phyloP scores from a whole-genome alignment of 2,797 vertebrate species.

The Eidolon dupreanum region DNA sequence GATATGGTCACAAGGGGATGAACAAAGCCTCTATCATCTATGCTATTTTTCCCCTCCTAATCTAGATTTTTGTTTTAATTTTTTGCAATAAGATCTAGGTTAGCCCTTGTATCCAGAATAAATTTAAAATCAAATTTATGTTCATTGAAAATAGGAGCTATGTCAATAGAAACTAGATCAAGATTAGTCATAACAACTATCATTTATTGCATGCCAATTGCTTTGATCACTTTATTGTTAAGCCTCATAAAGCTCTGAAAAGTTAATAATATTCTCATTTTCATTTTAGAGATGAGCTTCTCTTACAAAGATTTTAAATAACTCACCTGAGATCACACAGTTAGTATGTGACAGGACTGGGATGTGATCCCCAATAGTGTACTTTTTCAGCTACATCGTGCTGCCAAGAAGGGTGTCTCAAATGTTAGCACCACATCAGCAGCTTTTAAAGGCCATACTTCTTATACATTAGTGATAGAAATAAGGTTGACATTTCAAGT shows the following conservation, averaged over 20 bases:
- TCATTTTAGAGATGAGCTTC: conserved; percentile 26
- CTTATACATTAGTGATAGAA: background rate
- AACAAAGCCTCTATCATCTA: no score
- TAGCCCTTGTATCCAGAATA: background rate
- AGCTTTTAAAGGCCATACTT: background rate
- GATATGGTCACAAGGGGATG: no score
- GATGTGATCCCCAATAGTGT: background rate
- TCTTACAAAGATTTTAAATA: conserved; percentile 26
- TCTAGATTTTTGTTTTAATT: conserved; percentile 19
- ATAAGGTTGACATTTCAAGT: background rate
- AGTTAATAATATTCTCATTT: background rate
- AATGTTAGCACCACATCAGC: background rate
- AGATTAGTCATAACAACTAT: background rate
- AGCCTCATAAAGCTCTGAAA: background rate
- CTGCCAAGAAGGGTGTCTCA: background rate
- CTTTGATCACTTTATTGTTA: background rate
- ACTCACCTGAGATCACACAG: background rate
- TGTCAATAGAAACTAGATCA: conserved; percentile 10
- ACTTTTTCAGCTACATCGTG: conserved; percentile 1
- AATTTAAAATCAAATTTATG: conserved; percentile 48
- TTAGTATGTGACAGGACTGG: background rate
- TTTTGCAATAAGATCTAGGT: conserved; percentile 2
- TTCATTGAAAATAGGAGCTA: background rate
- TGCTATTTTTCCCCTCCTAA: no score
- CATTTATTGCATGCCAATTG: background rate